phyloP scores from a whole-genome alignment of 2,113 vertebrate species.

The Odontesthes bonariensis region DNA sequence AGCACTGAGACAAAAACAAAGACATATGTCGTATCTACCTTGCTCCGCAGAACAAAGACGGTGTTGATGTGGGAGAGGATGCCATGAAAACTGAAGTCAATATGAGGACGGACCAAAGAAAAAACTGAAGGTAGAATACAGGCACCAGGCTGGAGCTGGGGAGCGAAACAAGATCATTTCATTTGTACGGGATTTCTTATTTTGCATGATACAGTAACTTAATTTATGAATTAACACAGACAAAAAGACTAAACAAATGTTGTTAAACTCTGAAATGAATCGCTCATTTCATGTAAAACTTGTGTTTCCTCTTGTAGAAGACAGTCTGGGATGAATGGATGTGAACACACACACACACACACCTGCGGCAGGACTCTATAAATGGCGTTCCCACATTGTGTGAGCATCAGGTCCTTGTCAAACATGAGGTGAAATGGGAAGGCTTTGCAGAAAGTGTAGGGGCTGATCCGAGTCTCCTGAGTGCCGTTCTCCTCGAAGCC shows the following conservation, averaged over 20 bases:
- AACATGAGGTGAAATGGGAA: constrained; percentile 99
- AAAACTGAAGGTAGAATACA: constrained; percentile 96
- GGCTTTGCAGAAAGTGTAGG: constrained; percentile 98
- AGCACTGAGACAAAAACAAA: neutral
- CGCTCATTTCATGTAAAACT: neutral
- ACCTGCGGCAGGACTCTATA: constrained; percentile 98
- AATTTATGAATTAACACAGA: neutral
- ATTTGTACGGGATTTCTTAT: neutral
- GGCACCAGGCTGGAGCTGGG: constrained; percentile 93
- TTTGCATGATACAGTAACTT: neutral
- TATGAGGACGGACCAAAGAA: constrained; percentile 97
- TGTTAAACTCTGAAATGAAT: too few species aligned
- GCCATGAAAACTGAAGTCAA: constrained; percentile 97
- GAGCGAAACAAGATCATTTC: constrained; percentile 38
- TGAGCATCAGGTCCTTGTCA: constrained; percentile 94
- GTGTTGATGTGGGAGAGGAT: constrained; percentile 99
- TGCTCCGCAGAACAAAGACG: constrained; percentile 96
- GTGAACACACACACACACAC: constrained; percentile 17
- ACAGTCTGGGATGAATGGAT: neutral
- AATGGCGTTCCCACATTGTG: constrained; percentile 97
- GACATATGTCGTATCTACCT: constrained; percentile 82
- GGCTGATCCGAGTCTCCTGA: constrained; percentile 97
- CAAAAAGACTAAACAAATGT: neutral
- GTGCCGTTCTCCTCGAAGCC: constrained; percentile 97
- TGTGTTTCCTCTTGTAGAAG: neutral